These are phyloP conservation scores for Patella depressa DNA, from an alignment of 2,888 invertebrate species.

Conservation along the genomic window DNA sequence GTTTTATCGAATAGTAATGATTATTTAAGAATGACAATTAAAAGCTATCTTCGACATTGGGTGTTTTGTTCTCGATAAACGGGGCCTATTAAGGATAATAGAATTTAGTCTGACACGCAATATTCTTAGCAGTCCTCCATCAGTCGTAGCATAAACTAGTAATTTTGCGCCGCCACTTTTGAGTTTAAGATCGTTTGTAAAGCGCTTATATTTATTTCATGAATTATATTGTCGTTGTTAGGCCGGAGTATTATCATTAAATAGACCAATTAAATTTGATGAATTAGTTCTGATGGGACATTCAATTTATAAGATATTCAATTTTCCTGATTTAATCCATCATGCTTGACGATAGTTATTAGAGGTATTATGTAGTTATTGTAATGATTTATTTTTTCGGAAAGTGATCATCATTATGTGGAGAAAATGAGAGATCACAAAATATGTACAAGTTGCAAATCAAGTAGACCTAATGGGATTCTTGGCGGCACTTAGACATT, in stretches of 20 bases:
- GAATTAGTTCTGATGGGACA: slow-evolving; percentile 6
- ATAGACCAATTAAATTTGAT: slow-evolving; percentile 5
- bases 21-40: slow-evolving; percentile 13
- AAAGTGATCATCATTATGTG: too few relatives aligned
- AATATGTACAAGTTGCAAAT: too few relatives aligned
- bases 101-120: slow-evolving; percentile 10
- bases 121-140: background rate
- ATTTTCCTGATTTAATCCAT: slow-evolving; percentile 7
- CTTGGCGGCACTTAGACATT: too few relatives aligned
- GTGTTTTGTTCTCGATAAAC: slow-evolving; percentile 13
- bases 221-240: slow-evolving; percentile 7
- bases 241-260: slow-evolving; percentile 4
- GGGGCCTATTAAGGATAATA: slow-evolving; percentile 9
- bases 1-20: slow-evolving; percentile 13
- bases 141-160: slow-evolving; percentile 8
- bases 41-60: slow-evolving; percentile 13
- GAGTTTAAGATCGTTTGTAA: slow-evolving; percentile 10
- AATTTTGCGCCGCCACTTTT: slow-evolving; percentile 5
- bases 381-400: too few relatives aligned
- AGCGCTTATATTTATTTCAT: slow-evolving; percentile 7
- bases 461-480: too few relatives aligned
- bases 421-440: too few relatives aligned
- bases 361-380: slow-evolving; percentile 1
- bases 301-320: slow-evolving; percentile 10
- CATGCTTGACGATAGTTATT: background rate